phyloP scores from a whole-genome alignment of 2,888 invertebrate species.

The Clistopyga incitator region DNA sequence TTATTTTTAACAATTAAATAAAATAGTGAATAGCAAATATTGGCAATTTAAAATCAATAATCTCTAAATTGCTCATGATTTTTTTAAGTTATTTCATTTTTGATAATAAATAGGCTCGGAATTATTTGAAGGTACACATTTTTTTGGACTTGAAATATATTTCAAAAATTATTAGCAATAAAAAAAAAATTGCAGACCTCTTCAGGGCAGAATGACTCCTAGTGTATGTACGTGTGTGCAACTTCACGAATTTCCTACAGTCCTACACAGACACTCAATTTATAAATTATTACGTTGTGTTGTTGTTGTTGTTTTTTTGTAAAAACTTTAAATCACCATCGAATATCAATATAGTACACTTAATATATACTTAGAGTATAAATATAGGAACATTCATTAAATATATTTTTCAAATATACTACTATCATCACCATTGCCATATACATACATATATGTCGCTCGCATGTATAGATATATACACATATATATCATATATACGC shows the following conservation, averaged over 20 bases:
- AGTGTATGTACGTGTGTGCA: constrained; percentile 22
- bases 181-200: too few relatives aligned
- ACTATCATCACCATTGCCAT: constrained; percentile 76
- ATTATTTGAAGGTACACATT: too few relatives aligned
- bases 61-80: too few relatives aligned
- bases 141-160: too few relatives aligned
- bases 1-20: too few relatives aligned
- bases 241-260: constrained; percentile 71
- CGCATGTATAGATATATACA: constrained; percentile 71
- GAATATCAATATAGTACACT: constrained; percentile 83
- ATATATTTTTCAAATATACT: constrained; percentile 81
- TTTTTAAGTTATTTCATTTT: too few relatives aligned
- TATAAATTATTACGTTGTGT: constrained; percentile 72
- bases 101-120: too few relatives aligned
- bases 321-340: constrained; percentile 83
- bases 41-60: too few relatives aligned
- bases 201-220: too few relatives aligned
- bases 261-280: constrained; percentile 79
- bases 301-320: constrained; percentile 72
- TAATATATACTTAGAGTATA: constrained; percentile 82
- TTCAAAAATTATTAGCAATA: too few relatives aligned
- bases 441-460: constrained; percentile 71
- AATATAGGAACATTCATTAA: constrained; percentile 85
- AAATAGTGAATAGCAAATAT: too few relatives aligned
- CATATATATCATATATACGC: constrained; percentile 76